Evolutionary conservation across 2,888 invertebrate genomes (phyloP), one percentile per base, ranked within the genome.

Genomic region (Diadromus collaris): DNA sequence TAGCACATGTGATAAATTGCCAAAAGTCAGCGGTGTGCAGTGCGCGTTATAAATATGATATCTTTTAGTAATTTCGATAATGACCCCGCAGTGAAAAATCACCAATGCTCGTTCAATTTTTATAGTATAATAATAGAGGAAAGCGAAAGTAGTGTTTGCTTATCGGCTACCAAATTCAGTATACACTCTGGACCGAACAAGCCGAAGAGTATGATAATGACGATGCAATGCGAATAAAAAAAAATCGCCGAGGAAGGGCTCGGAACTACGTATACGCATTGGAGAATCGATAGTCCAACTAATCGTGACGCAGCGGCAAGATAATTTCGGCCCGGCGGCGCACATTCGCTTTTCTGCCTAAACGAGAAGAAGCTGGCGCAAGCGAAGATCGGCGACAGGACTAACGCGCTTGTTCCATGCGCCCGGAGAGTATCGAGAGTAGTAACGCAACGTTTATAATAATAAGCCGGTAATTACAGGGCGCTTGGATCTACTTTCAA

Each of bases 121-220:
- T 87, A 86, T 85, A 84, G 83, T 85, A 85, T 88, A 88, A 88
- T 88, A 86, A 88, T 85, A 87, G 88, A 86, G 86, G 86, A 87
- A 86, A 75, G 81, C 34, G 71, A 78, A 65, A 79, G 82, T 83
- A 84, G 83, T 88, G 87, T 88, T 88, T 87, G 86, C 88, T 88
- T 87, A 88, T 88, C 87, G 86, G 80, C 79, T 83, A 82, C 82
- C 80, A 80, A 83, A 84, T 85, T 38, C 51, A 29, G 32, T 29
- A 68, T 56, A 32, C 54, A 56, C 65, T 54, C 27, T 27, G 38
- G 64, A 61, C 74, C 51, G 54, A 72, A 48, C 56, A 56, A 64
- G 41, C 13, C 41, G 60, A 41, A 38, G 64, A 73, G 54, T 58
- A 72, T 69, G 71, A 80, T 78, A 74, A 78, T 75, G 44, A 56